phyloP scores from a whole-genome alignment of 2,113 vertebrate species.

The Uria lomvia region DNA sequence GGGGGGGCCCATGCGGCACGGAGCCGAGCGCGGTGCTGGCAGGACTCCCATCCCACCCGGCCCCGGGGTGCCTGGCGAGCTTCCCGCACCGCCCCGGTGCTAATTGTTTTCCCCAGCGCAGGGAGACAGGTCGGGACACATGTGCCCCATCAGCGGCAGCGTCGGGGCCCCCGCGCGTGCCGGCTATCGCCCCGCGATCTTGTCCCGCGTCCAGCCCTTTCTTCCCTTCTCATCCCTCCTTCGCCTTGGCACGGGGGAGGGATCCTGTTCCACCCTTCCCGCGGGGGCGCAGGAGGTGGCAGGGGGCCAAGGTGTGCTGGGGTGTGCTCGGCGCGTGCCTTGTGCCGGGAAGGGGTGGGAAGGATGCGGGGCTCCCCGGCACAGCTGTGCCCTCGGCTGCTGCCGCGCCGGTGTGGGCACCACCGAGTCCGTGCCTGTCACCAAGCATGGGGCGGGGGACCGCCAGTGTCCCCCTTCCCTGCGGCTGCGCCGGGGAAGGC shows the following conservation, averaged over 20 bases:
- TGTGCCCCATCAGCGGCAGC: not conserved
- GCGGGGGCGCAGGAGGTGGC: not conserved
- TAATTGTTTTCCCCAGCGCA: not conserved
- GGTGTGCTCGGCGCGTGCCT: not conserved
- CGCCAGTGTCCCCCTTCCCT: fast-evolving
- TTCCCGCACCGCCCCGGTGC: not conserved
- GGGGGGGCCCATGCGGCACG: fast-evolving
- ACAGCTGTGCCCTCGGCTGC: not conserved
- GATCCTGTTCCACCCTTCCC: not conserved
- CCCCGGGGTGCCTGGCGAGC: not conserved
- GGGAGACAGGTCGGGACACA: not conserved
- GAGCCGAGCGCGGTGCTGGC: not conserved
- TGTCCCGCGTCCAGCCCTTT: not conserved
- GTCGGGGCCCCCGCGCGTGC: not conserved
- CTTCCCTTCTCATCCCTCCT: not conserved
- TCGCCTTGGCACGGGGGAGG: not conserved
- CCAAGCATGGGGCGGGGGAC: fast-evolving
- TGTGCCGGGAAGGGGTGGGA: not conserved
- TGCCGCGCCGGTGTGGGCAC: fast-evolving
- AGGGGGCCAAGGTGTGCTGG: not conserved
- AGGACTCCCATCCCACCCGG: not conserved
- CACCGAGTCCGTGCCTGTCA: fast-evolving
- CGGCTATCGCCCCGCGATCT: not conserved
- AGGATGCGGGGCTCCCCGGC: not conserved
- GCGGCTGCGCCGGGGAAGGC: not conserved